Base-by-base conservation (phyloP, 2,888 invertebrate species). In the Timema cristinae region DNA sequence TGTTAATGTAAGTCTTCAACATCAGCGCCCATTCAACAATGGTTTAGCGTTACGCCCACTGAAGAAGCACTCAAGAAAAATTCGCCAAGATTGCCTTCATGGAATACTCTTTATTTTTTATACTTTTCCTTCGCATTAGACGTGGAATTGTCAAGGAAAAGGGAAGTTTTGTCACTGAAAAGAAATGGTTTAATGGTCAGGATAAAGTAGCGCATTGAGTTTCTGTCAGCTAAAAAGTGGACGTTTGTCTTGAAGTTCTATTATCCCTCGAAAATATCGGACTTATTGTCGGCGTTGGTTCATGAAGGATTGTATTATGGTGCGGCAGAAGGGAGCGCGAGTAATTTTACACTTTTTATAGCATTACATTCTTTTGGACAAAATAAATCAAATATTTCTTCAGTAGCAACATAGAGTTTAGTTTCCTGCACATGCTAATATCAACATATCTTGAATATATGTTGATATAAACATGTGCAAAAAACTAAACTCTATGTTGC, bases 51-150 rank as follows among this genome's bases (percentile, higher is more conserved):
- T 63, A 8, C 63, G 63, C 63, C 47, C 63, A 10, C 63, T 63
- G 63, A 47, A 48, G 63, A 63, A 47, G 63, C 63, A 63, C 63
- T 63, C 63, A 63, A 63, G 63, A 63, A 63, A 63, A 63, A 63
- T 63, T 63, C 63, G 47, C 63, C 63, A 32, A 63, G 48, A 63
- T 63, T 51, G 67, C 49, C 67, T 67, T 13, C 54, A 2, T 54
- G 13, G 54, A 13, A 13, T 54, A 13, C 54, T 10, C 51, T 51
- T 51, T 32, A 32, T 32, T 32, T 32, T 32, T 2, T 32, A 63
- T 63, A 16, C 1, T 63, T 63, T 63, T 63, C 47, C 48, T 63
- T 63, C 48, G 63, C 63, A 48, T 63, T 63, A 63, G 32, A 32
- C 32, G 32, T 32, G 32, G 32, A 4, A 32, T 32, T 32, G 32